Conservation (phyloP, 1,140 invertebrate species). For the Ceratoteleas bidentatus region DNA sequence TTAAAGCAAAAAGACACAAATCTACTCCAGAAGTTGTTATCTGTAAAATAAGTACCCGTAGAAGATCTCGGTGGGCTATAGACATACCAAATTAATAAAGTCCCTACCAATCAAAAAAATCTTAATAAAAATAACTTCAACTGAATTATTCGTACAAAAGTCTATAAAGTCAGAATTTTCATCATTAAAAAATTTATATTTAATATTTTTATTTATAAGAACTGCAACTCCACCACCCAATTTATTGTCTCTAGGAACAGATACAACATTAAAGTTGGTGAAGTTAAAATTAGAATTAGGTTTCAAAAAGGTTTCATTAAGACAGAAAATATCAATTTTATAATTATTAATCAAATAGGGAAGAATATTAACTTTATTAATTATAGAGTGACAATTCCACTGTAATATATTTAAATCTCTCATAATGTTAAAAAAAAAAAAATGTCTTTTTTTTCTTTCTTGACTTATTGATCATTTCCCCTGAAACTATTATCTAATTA, state of each 20-base stretch:
- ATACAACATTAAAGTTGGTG: not conserved
- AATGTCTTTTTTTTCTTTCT: not conserved
- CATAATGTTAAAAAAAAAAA: not conserved
- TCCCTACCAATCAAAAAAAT: not conserved
- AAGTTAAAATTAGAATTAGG: not conserved
- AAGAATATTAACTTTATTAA: not conserved
- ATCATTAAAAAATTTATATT: constrained; percentile 2
- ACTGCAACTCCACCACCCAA: not conserved
- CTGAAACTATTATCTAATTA: too few relatives aligned
- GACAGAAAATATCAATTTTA: constrained; percentile 1
- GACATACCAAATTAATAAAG: not conserved
- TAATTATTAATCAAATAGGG: constrained; percentile 1
- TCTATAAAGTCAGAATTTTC: not conserved
- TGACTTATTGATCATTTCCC: not conserved
- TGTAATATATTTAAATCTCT: not conserved
- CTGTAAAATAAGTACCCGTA: not conserved
- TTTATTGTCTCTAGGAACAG: not conserved
- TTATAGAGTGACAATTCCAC: constrained; percentile 1
- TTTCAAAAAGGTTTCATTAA: not conserved
- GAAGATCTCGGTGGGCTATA: constrained; percentile 5
- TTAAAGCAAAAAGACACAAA: not conserved
- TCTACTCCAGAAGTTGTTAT: not conserved
- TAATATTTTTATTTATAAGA: constrained; percentile 3
- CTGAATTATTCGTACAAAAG: not conserved
- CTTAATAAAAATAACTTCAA: constrained; percentile 1